Conservation (phyloP, 2,113 vertebrate genomes). For the Phocoena phocoena region DNA sequence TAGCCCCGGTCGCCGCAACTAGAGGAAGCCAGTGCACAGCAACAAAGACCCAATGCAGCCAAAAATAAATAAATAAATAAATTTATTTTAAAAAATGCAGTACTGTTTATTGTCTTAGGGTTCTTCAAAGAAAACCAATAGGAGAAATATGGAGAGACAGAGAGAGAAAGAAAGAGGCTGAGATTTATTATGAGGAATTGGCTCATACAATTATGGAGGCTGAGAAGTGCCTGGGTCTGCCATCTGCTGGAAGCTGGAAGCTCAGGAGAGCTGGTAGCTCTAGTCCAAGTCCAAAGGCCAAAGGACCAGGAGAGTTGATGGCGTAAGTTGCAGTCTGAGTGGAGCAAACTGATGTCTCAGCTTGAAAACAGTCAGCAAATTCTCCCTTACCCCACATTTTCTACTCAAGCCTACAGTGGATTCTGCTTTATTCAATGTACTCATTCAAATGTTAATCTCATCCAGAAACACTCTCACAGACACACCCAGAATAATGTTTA, state of each 20-base stretch:
- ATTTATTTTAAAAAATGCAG: neutral
- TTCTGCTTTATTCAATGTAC: neutral
- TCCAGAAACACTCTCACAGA: neutral
- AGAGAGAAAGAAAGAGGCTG: neutral
- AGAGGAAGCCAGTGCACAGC: too few relatives aligned
- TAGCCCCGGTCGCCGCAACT: too few relatives aligned
- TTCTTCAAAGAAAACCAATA: neutral
- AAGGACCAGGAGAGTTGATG: neutral
- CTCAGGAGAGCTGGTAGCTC: neutral
- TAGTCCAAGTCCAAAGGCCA: neutral
- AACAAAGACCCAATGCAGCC: too few relatives aligned
- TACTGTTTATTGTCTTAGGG: neutral
- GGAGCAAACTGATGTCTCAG: neutral
- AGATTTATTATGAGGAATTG: neutral
- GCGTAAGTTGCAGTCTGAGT: neutral
- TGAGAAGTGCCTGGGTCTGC: neutral
- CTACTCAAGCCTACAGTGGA: neutral
- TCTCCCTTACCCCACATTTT: neutral
- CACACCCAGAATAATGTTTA: neutral
- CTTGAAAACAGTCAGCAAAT: neutral
- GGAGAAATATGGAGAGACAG: neutral
- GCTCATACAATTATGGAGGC: neutral
- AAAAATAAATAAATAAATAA: too few relatives aligned
- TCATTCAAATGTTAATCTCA: neutral
- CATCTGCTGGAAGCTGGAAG: neutral